Percentiles rank a stretch among this genome's conserved stretches.
These are phyloP conservation scores for Protaetia brevitarsis DNA, from an alignment of 1,140 invertebrate species.

Conservation along the genomic window DNA sequence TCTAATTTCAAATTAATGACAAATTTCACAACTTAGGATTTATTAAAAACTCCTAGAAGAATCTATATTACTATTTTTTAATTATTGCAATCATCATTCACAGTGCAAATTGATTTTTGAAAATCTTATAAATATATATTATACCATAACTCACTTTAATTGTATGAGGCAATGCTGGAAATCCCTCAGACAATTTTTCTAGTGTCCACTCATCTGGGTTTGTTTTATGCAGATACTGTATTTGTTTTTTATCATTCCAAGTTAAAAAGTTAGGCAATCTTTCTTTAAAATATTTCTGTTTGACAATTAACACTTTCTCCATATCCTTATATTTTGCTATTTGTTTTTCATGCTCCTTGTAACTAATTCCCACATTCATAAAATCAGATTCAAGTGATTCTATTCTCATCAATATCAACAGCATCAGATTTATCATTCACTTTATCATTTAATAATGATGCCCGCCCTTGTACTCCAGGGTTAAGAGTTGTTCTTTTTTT, in stretches of 20 bases:
- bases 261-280: constrained; percentile 72
- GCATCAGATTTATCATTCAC: not conserved
- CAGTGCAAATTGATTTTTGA: too few relatives aligned
- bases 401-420: constrained; percentile 44
- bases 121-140: constrained; percentile 26
- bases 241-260: constrained; percentile 80
- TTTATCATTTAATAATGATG: constrained; percentile 25
- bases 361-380: constrained; percentile 43
- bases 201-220: constrained; percentile 72
- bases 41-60: too few relatives aligned
- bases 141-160: constrained; percentile 46
- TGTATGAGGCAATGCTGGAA: constrained; percentile 66
- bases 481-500: constrained; percentile 4
- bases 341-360: constrained; percentile 50
- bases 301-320: constrained; percentile 60
- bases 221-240: constrained; percentile 62
- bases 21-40: too few relatives aligned
- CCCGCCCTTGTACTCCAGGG: constrained; percentile 10
- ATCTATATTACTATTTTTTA: not conserved
- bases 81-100: not conserved
- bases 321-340: constrained; percentile 45
- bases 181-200: constrained; percentile 71
- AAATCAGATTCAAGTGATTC: constrained; percentile 52
- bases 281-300: constrained; percentile 71
- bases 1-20: too few relatives aligned